These are phyloP conservation scores for Trematocara variabile DNA, from an alignment of 2,113 vertebrate genomes.

Conservation along the genomic window DNA sequence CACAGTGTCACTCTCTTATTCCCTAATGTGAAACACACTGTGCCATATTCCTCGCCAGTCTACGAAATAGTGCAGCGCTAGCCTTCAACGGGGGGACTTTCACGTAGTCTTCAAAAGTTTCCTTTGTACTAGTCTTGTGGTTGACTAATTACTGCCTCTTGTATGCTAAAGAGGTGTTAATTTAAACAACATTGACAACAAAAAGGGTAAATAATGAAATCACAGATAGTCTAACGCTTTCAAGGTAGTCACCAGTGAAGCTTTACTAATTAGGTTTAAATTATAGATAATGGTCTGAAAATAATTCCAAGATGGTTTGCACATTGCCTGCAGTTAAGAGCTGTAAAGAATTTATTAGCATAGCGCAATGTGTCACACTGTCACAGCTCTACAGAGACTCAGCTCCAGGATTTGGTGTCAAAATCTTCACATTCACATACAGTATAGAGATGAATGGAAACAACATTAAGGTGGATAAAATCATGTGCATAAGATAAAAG, in stretches of 20 bases:
- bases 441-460: neutral
- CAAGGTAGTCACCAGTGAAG: neutral
- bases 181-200: neutral
- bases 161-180: neutral
- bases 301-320: constrained; percentile 11
- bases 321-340: constrained; percentile 17
- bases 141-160: neutral
- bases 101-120: neutral
- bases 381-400: neutral
- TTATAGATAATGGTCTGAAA: constrained; percentile 11
- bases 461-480: neutral
- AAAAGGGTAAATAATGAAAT: neutral
- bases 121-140: neutral
- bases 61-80: constrained; percentile 13
- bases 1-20: constrained; percentile 66
- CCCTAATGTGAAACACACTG: constrained; percentile 70
- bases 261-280: constrained; percentile 23
- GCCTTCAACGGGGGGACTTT: constrained; percentile 2
- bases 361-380: neutral
- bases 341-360: neutral
- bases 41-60: neutral
- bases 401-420: neutral
- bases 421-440: neutral
- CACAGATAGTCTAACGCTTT: neutral
- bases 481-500: neutral